Evolutionary conservation across 2,113 vertebrate genomes (phyloP), one percentile per base, ranked within the genome.

Genomic region (Callaeas wilsoni): DNA sequence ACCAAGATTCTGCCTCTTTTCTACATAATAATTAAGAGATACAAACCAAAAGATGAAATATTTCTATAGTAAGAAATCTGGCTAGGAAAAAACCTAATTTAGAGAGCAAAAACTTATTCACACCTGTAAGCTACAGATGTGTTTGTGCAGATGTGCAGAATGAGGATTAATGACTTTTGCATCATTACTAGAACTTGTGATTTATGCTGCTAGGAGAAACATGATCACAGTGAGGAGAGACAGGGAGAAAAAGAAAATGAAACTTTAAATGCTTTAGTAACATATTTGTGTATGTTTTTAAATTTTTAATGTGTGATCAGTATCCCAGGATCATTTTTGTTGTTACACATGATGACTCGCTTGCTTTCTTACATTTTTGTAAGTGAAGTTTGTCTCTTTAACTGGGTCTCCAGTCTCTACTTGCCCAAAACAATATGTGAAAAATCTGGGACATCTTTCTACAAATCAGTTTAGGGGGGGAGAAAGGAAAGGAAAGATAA

Each of bases 61-160:
- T 69, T 70, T 90, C 47, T 53, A 10, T 69, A 60, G n/a, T 71
- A 77, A 78, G n/a, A 78, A 86, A 50, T 21, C 35, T 91, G 33
- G 4, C 27, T 85, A 62, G 65, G 75, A 92, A 83, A 64, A 25
- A 16, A 4, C 29, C 46, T 42, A 27, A 47, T 79, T 42, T 88
- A 74, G 92, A 95, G 33, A 83, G 18, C 49, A 78, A 90, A 87
- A 87, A 26, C 18, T 84, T 91, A 88, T 82, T 94, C 93, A 82
- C 49, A 93, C 87, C 80, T 84, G 92, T 94, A 53, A 93, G 33
- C 56, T 55, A 73, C 69, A 84, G 82, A 88, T 88, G 81, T 87
- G 49, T 89, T 92, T 89, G 85, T n/a, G n/a, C n/a, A n/a, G n/a
- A n/a, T n/a, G n/a, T n/a, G n/a, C n/a, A n/a, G 60, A 67, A 88